Evolutionary conservation across 1,140 invertebrate genomes (phyloP).

Genomic region (Nasonia giraulti): DNA sequence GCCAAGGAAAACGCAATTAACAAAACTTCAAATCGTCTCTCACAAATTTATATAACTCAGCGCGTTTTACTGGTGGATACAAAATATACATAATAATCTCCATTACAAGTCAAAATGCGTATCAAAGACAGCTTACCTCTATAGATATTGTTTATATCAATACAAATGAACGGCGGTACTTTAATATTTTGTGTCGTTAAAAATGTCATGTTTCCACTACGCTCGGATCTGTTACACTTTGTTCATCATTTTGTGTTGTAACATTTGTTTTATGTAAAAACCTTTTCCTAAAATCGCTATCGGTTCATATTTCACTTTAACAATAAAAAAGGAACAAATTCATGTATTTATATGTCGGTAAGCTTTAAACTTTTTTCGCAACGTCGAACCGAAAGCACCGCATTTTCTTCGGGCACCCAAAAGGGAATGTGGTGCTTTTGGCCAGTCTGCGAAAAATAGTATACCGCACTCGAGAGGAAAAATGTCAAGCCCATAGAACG

Average conservation of each 20-base stretch:
- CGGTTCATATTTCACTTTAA: neutral
- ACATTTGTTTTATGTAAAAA: neutral
- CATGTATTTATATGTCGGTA: neutral
- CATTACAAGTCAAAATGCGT: constrained; percentile 34
- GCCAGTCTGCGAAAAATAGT: no score
- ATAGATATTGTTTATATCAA: constrained; percentile 21
- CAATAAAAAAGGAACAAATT: constrained; percentile 19
- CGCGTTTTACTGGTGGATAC: constrained; percentile 20
- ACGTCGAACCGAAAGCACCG: no score
- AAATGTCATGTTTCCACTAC: constrained; percentile 11
- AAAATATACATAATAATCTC: constrained; percentile 35
- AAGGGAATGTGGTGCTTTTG: no score
- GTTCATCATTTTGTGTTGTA: neutral
- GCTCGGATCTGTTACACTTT: neutral
- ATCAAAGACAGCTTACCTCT: constrained; percentile 42
- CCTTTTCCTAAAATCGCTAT: neutral
- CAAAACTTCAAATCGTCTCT: no score
- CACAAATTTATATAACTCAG: neutral
- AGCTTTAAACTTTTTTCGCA: neutral
- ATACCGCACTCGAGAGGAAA: no score
- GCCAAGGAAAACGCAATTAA: no score
- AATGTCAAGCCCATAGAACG: no score
- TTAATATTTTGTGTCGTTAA: constrained; percentile 18
- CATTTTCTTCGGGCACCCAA: no score
- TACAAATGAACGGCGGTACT: constrained; percentile 19